phyloP scores from a whole-genome alignment of 2,113 vertebrate species.

The Coracopsis vasa region DNA sequence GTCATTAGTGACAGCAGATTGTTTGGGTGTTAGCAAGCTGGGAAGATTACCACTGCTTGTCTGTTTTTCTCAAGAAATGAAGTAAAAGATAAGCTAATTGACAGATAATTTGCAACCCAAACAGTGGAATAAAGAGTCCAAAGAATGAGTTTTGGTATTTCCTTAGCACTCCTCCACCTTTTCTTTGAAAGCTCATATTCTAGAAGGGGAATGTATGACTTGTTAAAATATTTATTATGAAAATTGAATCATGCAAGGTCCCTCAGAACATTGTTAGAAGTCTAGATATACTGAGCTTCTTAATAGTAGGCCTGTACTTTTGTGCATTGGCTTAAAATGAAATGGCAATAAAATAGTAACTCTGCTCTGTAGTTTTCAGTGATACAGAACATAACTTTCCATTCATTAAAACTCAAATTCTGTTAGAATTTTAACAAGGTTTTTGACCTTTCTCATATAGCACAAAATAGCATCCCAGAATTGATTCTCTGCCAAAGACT shows the following conservation, averaged over 20 bases:
- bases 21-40: not conserved
- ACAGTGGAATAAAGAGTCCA: not conserved
- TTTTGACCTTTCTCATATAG: not conserved
- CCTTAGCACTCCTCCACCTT: not conserved
- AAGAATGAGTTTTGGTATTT: not conserved
- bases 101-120: not conserved
- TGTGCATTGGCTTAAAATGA: not conserved
- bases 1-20: not conserved
- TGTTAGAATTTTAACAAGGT: not conserved
- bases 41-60: not conserved
- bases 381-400: not conserved
- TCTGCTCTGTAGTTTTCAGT: not conserved
- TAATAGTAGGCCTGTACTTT: not conserved
- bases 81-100: not conserved
- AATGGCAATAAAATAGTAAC: not conserved
- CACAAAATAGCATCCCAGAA: not conserved
- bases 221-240: not conserved
- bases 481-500: not conserved
- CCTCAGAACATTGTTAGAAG: not conserved
- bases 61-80: not conserved
- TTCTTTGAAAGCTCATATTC: not conserved
- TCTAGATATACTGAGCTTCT: not conserved
- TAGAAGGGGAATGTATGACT: not conserved
- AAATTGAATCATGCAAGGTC: not conserved
- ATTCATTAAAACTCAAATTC: not conserved